phyloP scores from a whole-genome alignment of 2,113 vertebrate genomes.

The Phainopepla nitens region DNA sequence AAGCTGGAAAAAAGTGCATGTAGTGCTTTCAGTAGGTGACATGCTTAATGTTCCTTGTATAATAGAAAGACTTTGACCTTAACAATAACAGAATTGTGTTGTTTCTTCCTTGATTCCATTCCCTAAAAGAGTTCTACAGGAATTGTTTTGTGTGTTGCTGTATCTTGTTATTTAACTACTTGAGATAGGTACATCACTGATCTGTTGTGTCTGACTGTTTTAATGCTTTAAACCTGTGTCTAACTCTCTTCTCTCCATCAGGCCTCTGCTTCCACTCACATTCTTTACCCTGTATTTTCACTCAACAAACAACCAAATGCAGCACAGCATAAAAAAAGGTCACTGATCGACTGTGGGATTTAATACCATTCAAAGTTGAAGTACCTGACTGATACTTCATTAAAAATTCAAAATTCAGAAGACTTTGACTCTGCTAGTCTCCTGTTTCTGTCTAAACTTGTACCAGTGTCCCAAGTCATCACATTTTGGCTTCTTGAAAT shows the following conservation, averaged over 20 bases:
- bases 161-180: not conserved
- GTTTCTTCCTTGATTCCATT: not conserved
- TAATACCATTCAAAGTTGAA: not conserved
- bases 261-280: not conserved
- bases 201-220: not conserved
- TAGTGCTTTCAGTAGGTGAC: not conserved
- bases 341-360: accelerated
- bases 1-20: not conserved
- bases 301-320: not conserved
- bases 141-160: not conserved
- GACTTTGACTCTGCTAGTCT: not conserved
- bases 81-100: not conserved
- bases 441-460: not conserved
- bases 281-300: not conserved
- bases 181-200: not conserved
- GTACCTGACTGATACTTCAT: not conserved
- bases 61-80: not conserved
- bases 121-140: not conserved
- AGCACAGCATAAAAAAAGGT: not conserved
- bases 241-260: not conserved
- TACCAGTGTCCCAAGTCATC: not conserved
- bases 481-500: not conserved
- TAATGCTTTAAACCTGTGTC: not conserved
- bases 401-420: not conserved
- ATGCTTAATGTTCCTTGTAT: not conserved